A percentile compares a stretch with the other conserved stretches of the same genome.
Evolutionary conservation across 2,797 vertebrate genomes (phyloP).

Genomic region (Spheniscus humboldti): DNA sequence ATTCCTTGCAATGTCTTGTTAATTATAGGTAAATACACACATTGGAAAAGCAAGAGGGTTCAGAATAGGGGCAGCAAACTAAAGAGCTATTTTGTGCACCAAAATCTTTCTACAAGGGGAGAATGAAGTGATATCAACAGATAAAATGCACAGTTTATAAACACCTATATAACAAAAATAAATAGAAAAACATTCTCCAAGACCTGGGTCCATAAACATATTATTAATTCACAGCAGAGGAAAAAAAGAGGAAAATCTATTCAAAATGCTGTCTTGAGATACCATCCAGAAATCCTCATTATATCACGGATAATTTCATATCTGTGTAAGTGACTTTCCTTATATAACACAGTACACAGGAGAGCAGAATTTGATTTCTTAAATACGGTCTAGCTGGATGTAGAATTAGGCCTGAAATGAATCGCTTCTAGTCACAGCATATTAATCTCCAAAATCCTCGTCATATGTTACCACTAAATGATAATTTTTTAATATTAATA

Average conservation of each 20-base stretch:
- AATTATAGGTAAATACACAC: background rate
- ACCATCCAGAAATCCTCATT: background rate
- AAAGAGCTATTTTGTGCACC: background rate
- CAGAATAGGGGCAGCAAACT: background rate
- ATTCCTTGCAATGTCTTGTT: background rate
- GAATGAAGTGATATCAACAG: background rate
- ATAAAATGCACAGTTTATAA: background rate
- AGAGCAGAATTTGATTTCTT: background rate
- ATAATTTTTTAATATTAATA: background rate
- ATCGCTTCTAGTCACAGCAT: background rate
- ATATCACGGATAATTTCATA: background rate
- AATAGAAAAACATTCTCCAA: background rate
- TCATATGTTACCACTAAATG: background rate
- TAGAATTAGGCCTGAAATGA: background rate
- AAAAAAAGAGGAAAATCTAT: background rate
- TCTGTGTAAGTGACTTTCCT: background rate
- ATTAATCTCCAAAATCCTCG: background rate
- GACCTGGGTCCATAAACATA: background rate
- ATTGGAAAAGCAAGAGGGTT: background rate
- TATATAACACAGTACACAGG: background rate
- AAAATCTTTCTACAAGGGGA: background rate
- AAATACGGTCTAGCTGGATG: background rate
- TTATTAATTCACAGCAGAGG: background rate
- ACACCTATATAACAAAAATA: background rate
- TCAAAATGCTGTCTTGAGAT: background rate